A percentile compares a stretch with the other conserved stretches of the same genome.
These are phyloP conservation scores for Limanda limanda DNA, from an alignment of 2,113 vertebrate genomes.

Conservation along the genomic window DNA sequence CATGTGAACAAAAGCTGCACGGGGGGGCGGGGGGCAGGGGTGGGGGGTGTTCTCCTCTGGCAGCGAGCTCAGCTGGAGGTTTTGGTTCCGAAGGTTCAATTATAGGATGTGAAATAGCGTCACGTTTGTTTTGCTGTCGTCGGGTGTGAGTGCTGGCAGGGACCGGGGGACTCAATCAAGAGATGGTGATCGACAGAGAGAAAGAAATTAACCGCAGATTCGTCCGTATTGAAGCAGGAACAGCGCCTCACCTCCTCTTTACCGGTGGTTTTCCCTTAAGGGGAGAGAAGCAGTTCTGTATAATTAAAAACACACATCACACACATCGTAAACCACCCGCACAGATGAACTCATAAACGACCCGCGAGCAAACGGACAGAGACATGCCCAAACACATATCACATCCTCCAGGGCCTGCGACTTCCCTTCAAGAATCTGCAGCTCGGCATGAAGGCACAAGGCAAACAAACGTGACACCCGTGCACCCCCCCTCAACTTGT, in stretches of 20 bases:
- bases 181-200: neutral
- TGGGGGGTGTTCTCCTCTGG: neutral
- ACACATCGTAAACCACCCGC: constrained; percentile 8
- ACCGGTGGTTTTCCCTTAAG: constrained; percentile 1
- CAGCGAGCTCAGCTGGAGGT: neutral
- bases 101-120: constrained; percentile 8
- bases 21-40: too few species aligned
- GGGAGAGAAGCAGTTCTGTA: neutral
- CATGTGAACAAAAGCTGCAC: neutral
- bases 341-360: constrained; percentile 17
- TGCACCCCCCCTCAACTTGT: too few species aligned
- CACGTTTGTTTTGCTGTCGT: neutral
- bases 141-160: neutral
- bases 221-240: constrained; percentile 12
- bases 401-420: constrained; percentile 12
- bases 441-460: constrained; percentile 34
- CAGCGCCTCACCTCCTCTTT: neutral
- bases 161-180: neutral
- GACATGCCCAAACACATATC: constrained; percentile 28
- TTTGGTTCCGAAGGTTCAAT: neutral
- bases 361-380: neutral
- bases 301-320: neutral
- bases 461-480: constrained; percentile 39
- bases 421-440: constrained; percentile 14
- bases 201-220: neutral